These are phyloP conservation scores for Manduca sexta DNA, from an alignment of 1,140 invertebrate genomes.

Conservation along the genomic window DNA sequence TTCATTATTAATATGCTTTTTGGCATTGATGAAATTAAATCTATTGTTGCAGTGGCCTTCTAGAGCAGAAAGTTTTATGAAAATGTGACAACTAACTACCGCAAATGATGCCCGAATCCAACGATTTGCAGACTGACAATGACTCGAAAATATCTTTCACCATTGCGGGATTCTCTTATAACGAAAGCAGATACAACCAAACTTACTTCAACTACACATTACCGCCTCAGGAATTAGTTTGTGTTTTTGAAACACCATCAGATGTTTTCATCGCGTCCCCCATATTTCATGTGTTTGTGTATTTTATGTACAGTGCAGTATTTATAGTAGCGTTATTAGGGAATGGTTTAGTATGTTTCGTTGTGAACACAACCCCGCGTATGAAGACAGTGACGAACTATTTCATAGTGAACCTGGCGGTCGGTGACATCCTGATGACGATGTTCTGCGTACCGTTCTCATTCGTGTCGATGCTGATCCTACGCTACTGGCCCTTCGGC, in stretches of 20 bases:
- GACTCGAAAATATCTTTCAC: not conserved
- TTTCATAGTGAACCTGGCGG: slow-evolving; percentile 89
- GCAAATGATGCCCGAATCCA: not conserved
- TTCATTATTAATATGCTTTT: too few species aligned
- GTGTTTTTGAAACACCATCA: slow-evolving; percentile 11
- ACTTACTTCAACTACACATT: slow-evolving; percentile 13
- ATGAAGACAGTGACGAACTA: slow-evolving; percentile 93
- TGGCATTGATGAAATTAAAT: too few species aligned
- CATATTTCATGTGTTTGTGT: slow-evolving; percentile 79
- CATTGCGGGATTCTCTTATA: not conserved
- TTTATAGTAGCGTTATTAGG: slow-evolving; percentile 84
- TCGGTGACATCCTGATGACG: slow-evolving; percentile 90
- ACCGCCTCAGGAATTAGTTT: slow-evolving; percentile 14
- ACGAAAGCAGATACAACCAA: slow-evolving; percentile 1
- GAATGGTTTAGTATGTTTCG: slow-evolving; percentile 88
- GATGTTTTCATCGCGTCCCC: slow-evolving; percentile 39
- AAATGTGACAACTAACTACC: not conserved
- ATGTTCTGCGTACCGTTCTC: slow-evolving; percentile 91
- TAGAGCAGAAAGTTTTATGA: not conserved
- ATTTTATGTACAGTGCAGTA: slow-evolving; percentile 82
- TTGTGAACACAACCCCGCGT: slow-evolving; percentile 82
- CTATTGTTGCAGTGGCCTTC: not conserved
- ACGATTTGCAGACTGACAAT: not conserved
- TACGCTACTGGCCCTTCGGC: slow-evolving; percentile 91
- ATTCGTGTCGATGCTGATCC: slow-evolving; percentile 82